phyloP scores from a whole-genome alignment of 1,140 invertebrate genomes.

The Drosophila baimaii region DNA sequence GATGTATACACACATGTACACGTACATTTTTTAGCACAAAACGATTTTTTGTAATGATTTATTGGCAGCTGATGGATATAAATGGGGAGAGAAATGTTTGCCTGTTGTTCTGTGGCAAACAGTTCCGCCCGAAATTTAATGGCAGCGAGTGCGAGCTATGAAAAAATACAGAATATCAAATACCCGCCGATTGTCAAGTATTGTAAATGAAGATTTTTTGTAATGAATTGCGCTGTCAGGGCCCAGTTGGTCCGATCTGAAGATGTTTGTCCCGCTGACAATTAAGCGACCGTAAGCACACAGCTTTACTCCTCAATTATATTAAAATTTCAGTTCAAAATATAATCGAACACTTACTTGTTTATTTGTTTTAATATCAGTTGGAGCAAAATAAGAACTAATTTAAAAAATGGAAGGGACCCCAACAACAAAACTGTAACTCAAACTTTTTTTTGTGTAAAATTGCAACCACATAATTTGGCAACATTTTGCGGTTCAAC shows the following conservation, averaged over 20 bases:
- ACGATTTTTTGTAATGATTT: slow-evolving; percentile 85
- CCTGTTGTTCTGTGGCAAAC: slow-evolving; percentile 52
- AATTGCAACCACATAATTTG: slow-evolving; percentile 68
- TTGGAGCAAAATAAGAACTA: background rate
- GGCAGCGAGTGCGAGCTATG: slow-evolving; percentile 3
- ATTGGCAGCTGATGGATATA: slow-evolving; percentile 57
- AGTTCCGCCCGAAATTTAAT: slow-evolving; percentile 40
- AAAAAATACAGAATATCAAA: slow-evolving; percentile 24
- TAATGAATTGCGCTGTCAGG: slow-evolving; percentile 26
- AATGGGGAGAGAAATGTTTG: slow-evolving; percentile 50
- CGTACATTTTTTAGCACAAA: slow-evolving; percentile 51
- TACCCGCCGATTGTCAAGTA: slow-evolving; percentile 23
- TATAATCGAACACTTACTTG: background rate
- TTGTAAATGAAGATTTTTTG: slow-evolving; percentile 22
- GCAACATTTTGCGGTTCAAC: slow-evolving; percentile 67
- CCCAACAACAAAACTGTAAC: background rate
- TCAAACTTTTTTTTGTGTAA: slow-evolving; percentile 9
- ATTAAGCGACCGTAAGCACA: background rate
- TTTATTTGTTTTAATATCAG: background rate
- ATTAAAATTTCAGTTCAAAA: background rate
- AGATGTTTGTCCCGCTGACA: slow-evolving; percentile 5
- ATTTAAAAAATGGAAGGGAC: background rate
- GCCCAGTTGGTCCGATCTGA: background rate
- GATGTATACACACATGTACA: slow-evolving; percentile 24
- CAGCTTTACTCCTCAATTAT: background rate